Base-by-base conservation (phyloP, 2,888 invertebrate species). In the Leptopilina myrica region DNA sequence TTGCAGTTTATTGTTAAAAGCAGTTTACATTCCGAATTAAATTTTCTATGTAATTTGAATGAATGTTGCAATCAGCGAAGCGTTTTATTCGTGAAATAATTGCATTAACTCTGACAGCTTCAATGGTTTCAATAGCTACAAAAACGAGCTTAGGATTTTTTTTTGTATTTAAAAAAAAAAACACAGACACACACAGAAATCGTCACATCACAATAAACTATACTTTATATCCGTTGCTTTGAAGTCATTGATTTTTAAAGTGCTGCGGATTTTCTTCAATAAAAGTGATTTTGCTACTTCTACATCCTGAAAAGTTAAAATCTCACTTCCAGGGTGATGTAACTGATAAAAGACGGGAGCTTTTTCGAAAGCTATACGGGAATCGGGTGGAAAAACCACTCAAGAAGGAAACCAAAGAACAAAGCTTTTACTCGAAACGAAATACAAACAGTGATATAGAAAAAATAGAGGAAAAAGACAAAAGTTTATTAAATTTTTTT, bases 241-340 rank as follows among this genome's bases (percentile, higher is more conserved):
- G 3, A 11, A 14, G 14, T 56, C 56, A 56, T 73, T n/a, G 73
- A 56, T 73, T 73, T 73, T 14, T 53, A n/a, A 73, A 73, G 73
- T 73, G 56, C 56, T 56, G 33, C 12, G 33, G 26, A 73, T 53
- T 73, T 73, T 73, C 33, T 15, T 15, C 56, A 9, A 73, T 73
- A 56, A 73, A 73, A 73, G 14, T 14, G n/a, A 56, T 73, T 56
- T 73, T 33, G 11, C 73, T 56, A 73, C 73, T 73, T 26, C 5
- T 46, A 53, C 69, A 49, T 14, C 26, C 69, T 53, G 69, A 53
- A 69, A 69, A 69, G 69, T 69, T 69, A 53, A 69, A 69, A 53
- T 69, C 26, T 53, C 53, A 69, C 69, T 69, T 69, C 69, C 26
- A 33, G 14, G 33, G 56, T 14, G 56, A 33, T 56, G 33, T 73